Evolutionary conservation across 2,888 invertebrate genomes (phyloP), one percentile per base, ranked within the genome.

Genomic region (Microdon myrmicae): DNA sequence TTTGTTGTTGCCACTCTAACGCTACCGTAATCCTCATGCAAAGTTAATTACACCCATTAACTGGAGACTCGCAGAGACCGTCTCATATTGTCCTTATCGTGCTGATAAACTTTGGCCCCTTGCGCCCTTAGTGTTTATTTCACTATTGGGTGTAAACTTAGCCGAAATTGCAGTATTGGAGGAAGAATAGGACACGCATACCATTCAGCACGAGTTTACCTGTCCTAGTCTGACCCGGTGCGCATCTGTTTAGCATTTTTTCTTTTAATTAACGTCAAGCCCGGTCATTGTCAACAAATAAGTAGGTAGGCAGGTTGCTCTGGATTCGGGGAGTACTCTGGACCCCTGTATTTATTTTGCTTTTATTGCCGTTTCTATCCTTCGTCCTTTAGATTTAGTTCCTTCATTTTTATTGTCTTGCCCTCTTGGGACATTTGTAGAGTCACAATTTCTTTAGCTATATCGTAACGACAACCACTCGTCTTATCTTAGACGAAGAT

Each of bases 1-100:
- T 37, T n/a, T n/a, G n/a, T n/a, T n/a, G n/a, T n/a, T n/a, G 14
- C 49, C 39, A 47, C 47, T 59, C 25, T 45, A 47, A 37, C 43
- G 47, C 45, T 54, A 37, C 41, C 56, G 51, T 64, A 56, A 64
- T 64, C 64, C 58, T 56, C 56, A 53, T 64, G 51, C 64, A 56
- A 64, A 64, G 64, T 64, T 64, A 64, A 64, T 64, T 64, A 64
- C 47, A 47, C 45, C 51, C 64, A 64, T 56, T 64, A 64, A 56
- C 56, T 51, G 53, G 45, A 43, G 43, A 29, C 31, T 31, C 25
- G 23, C 29, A 41, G 41, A n/a, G n/a, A n/a, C n/a, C n/a, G n/a
- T n/a, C n/a, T n/a, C n/a, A n/a, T n/a, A n/a, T n/a, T n/a, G n/a
- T n/a, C n/a, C n/a, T n/a, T n/a, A n/a, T n/a, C n/a, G n/a, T n/a